These are phyloP conservation scores for Pissodes strobi DNA, from an alignment of 1,140 invertebrate species.

Conservation along the genomic window DNA sequence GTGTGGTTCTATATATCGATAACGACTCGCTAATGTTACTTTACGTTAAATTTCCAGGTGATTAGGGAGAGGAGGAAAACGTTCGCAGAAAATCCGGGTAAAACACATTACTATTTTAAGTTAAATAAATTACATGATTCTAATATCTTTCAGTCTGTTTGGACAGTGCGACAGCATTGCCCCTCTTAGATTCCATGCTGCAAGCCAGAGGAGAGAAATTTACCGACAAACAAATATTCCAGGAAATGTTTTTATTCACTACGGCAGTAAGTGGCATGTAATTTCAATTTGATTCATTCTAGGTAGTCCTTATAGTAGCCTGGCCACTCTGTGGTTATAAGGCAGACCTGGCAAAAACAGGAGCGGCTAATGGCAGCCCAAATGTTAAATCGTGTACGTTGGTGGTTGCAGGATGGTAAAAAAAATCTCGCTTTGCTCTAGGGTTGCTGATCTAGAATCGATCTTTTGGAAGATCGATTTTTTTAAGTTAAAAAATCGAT, in stretches of 20 bases:
- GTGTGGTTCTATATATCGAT: neutral
- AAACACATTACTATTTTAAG: neutral
- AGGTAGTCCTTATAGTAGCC: too few species aligned
- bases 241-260: conserved; percentile 24
- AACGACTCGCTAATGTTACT: too few species aligned
- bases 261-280: conserved; percentile 28
- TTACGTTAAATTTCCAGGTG: conserved; percentile 9
- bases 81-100: conserved; percentile 11
- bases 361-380: too few species aligned
- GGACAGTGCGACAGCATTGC: neutral
- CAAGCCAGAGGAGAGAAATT: conserved; percentile 10
- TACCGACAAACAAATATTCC: conserved; percentile 12
- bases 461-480: too few species aligned
- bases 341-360: too few species aligned
- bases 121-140: conserved; percentile 6
- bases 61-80: conserved; percentile 9
- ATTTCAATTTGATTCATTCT: neutral
- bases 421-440: too few species aligned
- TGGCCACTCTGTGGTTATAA: too few species aligned
- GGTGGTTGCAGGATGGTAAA: too few species aligned
- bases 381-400: too few species aligned
- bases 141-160: neutral
- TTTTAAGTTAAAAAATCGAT: too few species aligned
- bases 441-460: too few species aligned
- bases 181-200: conserved; percentile 21